A percentile compares a stretch with the other conserved stretches of the same genome.
These are phyloP conservation scores for Barbus barbus DNA, from an alignment of 2,113 vertebrate species.

Conservation along the genomic window DNA sequence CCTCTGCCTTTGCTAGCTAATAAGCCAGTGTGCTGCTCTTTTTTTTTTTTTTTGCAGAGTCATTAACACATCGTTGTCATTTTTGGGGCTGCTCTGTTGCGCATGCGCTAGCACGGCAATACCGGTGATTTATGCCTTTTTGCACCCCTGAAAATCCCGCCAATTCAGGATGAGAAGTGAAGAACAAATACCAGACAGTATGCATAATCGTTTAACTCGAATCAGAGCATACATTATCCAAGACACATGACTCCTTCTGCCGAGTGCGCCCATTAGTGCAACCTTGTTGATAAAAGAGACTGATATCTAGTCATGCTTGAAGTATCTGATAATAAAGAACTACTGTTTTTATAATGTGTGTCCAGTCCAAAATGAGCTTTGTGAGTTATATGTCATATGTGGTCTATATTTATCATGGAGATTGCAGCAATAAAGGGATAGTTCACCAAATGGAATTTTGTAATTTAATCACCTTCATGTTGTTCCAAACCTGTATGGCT, in stretches of 20 bases:
- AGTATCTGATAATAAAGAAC: conserved; percentile 47
- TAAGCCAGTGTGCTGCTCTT: conserved; percentile 31
- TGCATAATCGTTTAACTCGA: conserved; percentile 56
- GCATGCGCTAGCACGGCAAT: not conserved
- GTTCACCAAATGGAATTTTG: not conserved
- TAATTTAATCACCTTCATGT: too few species aligned
- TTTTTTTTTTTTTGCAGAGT: conserved; percentile 46
- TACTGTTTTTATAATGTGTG: conserved; percentile 24
- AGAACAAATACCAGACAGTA: conserved; percentile 49
- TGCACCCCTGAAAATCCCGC: conserved; percentile 10
- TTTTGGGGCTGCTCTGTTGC: conserved; percentile 6
- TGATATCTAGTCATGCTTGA: conserved; percentile 48
- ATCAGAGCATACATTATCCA: conserved; percentile 55
- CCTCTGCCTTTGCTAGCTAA: conserved; percentile 44
- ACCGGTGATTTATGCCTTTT: not conserved
- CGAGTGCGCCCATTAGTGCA: conserved; percentile 48
- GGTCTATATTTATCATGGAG: conserved; percentile 9
- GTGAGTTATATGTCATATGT: conserved; percentile 35
- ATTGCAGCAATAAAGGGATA: conserved; percentile 18
- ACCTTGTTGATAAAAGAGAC: conserved; percentile 49
- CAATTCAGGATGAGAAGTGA: not conserved
- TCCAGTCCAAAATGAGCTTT: conserved; percentile 26
- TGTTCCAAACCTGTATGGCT: not conserved
- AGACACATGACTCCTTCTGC: conserved; percentile 54
- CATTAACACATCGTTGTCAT: conserved; percentile 55